Evolutionary conservation across 2,797 vertebrate species (phyloP).

Genomic region (Galago senegalensis): DNA sequence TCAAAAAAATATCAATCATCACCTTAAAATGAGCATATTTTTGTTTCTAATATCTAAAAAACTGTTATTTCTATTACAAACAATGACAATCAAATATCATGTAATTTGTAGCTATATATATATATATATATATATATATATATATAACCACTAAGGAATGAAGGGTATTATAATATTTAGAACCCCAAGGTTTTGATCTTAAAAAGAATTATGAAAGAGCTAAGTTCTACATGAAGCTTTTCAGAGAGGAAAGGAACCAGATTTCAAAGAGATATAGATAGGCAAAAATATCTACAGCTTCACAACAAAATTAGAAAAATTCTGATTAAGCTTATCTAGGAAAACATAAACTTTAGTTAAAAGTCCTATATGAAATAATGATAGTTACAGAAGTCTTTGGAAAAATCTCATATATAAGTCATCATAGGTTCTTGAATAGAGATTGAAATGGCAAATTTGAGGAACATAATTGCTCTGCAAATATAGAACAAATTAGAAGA

Average conservation of each 20-base stretch:
- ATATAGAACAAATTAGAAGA: not conserved
- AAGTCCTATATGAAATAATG: not conserved
- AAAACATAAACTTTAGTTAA: conserved; percentile 7
- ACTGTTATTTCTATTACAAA: not conserved
- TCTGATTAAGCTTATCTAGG: not conserved
- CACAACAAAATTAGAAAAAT: not conserved
- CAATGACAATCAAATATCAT: not conserved
- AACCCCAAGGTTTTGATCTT: not conserved
- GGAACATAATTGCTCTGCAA: not conserved
- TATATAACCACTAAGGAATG: not conserved
- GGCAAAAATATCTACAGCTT: conserved; percentile 1
- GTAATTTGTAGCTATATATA: not conserved
- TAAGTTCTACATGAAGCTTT: not conserved
- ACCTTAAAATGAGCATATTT: not conserved
- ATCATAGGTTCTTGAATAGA: not conserved
- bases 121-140: not conserved
- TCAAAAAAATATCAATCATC: not conserved
- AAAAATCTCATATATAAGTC: not conserved
- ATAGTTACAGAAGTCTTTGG: not conserved
- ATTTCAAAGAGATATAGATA: not conserved
- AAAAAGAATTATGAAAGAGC: not conserved
- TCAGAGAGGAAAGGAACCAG: not conserved
- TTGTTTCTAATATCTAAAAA: not conserved
- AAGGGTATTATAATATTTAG: not conserved
- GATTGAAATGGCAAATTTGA: not conserved